Percentiles rank a stretch among this genome's conserved stretches.
These are phyloP conservation scores for Lacanobia oleracea DNA, from an alignment of 2,888 invertebrate species.

Conservation along the genomic window DNA sequence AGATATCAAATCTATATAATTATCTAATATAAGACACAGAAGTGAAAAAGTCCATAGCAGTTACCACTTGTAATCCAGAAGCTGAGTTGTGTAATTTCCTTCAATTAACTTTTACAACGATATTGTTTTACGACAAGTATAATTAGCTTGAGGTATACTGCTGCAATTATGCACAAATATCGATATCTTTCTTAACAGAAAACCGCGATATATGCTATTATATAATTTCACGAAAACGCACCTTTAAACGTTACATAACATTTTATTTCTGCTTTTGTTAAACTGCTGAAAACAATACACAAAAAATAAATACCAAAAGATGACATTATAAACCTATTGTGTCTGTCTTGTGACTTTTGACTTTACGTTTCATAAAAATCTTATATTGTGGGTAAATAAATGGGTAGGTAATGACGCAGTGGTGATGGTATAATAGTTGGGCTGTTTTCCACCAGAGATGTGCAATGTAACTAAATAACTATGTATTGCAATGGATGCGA, in stretches of 20 bases:
- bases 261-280: not conserved
- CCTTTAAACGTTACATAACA: not conserved
- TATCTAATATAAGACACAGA: too few relatives aligned
- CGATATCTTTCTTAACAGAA: constrained; percentile 18
- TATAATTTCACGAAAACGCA: constrained; percentile 1
- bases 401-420: not conserved
- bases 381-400: not conserved
- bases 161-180: constrained; percentile 27
- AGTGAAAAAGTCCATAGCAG: constrained; percentile 2
- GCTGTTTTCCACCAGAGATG: too few relatives aligned
- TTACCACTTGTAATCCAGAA: constrained; percentile 38
- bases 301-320: constrained; percentile 6
- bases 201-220: not conserved
- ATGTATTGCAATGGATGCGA: too few relatives aligned
- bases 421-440: not conserved
- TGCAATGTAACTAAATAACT: too few relatives aligned
- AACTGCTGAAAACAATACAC: not conserved
- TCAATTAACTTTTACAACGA: constrained; percentile 41
- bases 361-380: not conserved
- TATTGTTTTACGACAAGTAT: constrained; percentile 41
- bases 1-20: too few relatives aligned
- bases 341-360: not conserved
- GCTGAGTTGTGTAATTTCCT: constrained; percentile 36
- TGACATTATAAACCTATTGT: not conserved
- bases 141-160: constrained; percentile 31